Evolutionary conservation across 37 sponge, comb jelly and placozoan genomes (phyloP).

Genomic region (Oopsacas minuta): DNA sequence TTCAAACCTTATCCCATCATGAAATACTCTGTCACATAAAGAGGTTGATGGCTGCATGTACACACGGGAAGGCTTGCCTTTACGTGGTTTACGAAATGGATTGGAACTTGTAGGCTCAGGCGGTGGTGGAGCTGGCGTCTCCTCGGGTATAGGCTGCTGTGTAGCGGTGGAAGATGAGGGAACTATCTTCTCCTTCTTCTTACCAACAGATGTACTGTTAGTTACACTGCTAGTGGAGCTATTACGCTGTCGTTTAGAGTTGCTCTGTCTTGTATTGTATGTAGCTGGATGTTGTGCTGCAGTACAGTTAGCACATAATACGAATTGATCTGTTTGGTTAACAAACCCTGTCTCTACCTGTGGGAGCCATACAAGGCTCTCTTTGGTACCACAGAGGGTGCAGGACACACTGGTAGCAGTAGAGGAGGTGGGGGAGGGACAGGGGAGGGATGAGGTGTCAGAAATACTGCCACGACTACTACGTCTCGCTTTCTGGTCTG

Average conservation of each 20-base stretch:
- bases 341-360: neutral
- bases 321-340: neutral
- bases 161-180: neutral
- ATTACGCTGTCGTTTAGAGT: neutral
- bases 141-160: neutral
- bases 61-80: neutral
- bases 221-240: neutral
- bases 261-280: neutral
- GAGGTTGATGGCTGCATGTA: constrained; percentile 3
- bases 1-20: neutral
- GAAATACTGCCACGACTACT: neutral
- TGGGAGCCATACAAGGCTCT: neutral
- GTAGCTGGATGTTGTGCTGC: neutral
- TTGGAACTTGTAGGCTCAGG: neutral
- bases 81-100: neutral
- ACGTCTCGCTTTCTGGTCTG: neutral
- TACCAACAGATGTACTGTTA: neutral
- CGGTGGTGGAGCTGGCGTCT: neutral
- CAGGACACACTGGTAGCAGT: neutral
- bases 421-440: neutral
- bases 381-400: neutral
- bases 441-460: neutral
- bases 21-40: neutral
- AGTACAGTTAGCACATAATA: neutral
- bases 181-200: neutral